Conservation (phyloP, 2,797 vertebrate species). For the Psittacula derbiana region DNA sequence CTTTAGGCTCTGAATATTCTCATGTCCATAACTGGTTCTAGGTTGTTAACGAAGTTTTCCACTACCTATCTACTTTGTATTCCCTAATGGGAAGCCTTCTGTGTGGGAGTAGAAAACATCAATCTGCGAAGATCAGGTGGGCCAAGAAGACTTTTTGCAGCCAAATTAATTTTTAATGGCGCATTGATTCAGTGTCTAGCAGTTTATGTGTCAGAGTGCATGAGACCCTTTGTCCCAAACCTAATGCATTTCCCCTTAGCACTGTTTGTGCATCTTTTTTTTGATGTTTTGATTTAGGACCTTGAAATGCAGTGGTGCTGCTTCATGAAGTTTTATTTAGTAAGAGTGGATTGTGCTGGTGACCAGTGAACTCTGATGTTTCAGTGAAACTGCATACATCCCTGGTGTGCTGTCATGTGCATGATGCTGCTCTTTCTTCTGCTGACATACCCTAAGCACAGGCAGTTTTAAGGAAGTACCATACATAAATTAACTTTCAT, state of each 20-base stretch:
- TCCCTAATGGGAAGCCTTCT: background rate
- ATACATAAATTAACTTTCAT: background rate
- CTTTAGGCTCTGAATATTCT: background rate
- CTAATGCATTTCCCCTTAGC: background rate
- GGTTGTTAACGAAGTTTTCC: background rate
- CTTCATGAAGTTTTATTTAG: background rate
- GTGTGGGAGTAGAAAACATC: background rate
- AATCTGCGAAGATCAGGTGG: background rate
- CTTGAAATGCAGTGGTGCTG: background rate
- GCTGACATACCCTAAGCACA: background rate
- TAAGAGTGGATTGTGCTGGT: background rate
- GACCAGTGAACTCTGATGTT: background rate
- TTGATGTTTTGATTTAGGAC: background rate
- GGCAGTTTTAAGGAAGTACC: background rate
- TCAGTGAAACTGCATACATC: background rate
- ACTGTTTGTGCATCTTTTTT: background rate
- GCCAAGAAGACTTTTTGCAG: background rate
- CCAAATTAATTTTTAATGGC: background rate
- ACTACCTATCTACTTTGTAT: background rate
- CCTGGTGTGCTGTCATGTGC: fast-evolving
- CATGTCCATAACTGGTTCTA: background rate
- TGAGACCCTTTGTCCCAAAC: background rate
- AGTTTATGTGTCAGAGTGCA: background rate
- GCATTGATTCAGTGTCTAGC: background rate
- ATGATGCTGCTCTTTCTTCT: background rate